Evolutionary conservation across 1,140 invertebrate genomes (phyloP).

Genomic region (Grapholita molesta): DNA sequence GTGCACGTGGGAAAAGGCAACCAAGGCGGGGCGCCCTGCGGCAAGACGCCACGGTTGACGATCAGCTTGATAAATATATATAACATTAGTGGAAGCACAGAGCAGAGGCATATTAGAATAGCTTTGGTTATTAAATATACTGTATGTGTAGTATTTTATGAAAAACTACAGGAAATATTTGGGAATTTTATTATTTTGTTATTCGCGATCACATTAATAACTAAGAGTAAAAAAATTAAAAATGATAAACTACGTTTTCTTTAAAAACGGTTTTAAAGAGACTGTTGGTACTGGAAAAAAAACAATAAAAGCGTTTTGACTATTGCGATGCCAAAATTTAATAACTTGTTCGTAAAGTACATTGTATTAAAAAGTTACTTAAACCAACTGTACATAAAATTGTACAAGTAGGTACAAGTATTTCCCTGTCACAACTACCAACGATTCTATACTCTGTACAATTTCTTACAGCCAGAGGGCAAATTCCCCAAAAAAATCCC

Average conservation of each 20-base stretch:
- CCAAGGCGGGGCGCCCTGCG: slow-evolving; percentile 59
- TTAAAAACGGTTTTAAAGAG: too few relatives aligned
- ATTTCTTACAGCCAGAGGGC: slow-evolving; percentile 64
- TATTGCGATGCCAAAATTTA: neutral
- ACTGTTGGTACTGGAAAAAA: too few relatives aligned
- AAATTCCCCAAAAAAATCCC: slow-evolving; percentile 67
- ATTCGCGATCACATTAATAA: too few relatives aligned
- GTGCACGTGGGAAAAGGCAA: slow-evolving; percentile 68
- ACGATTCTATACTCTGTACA: slow-evolving; percentile 47
- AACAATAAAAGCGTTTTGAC: too few relatives aligned
- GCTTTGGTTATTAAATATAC: slow-evolving; percentile 8
- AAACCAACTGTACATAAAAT: too few relatives aligned
- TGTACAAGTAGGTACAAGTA: neutral
- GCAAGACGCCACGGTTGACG: slow-evolving; percentile 70
- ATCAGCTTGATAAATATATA: slow-evolving; percentile 71
- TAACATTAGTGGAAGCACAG: slow-evolving; percentile 63
- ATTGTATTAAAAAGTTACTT: too few relatives aligned
- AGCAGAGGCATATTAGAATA: slow-evolving; percentile 44
- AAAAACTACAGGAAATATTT: neutral
- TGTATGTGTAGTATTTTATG: neutral
- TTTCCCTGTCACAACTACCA: neutral
- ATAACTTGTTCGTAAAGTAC: neutral
- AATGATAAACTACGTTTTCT: too few relatives aligned
- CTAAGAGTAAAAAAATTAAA: too few relatives aligned
- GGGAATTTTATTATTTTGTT: too few relatives aligned